These are phyloP conservation scores for Aspiorhynchus laticeps DNA, from an alignment of 2,113 vertebrate species.

Conservation along the genomic window DNA sequence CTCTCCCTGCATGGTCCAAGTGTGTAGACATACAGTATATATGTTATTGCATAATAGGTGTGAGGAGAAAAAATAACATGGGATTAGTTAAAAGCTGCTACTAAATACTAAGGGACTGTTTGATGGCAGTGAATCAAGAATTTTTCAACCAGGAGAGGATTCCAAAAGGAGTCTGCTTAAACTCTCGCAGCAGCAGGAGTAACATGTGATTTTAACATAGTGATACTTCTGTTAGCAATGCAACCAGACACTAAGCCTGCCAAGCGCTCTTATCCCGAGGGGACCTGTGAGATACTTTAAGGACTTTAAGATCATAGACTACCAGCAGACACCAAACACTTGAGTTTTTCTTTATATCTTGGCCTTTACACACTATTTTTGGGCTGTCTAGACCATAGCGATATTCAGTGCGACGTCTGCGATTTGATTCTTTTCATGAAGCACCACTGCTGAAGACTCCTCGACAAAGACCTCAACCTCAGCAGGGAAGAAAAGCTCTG, in stretches of 20 bases:
- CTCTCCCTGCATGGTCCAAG: neutral
- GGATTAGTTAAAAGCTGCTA: slow-evolving; percentile 12
- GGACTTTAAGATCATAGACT: neutral
- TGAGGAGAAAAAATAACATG: neutral
- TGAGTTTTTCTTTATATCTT: neutral
- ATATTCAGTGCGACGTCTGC: neutral
- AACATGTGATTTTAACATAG: slow-evolving; percentile 21
- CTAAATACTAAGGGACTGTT: neutral
- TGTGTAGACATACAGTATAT: slow-evolving; percentile 26
- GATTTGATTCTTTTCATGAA: slow-evolving; percentile 28
- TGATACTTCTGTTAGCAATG: slow-evolving; percentile 27
- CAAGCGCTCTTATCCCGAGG: neutral
- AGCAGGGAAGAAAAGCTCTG: slow-evolving; percentile 28
- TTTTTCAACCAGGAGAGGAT: neutral
- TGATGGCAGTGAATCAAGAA: slow-evolving; percentile 13
- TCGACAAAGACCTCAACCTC: slow-evolving; percentile 42
- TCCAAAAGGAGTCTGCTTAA: slow-evolving; percentile 24
- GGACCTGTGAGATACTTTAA: neutral
- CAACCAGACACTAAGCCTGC: slow-evolving; percentile 34
- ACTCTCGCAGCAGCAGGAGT: neutral
- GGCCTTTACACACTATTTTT: slow-evolving; percentile 21
- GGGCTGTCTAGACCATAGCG: slow-evolving; percentile 19
- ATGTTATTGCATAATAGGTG: slow-evolving; percentile 31
- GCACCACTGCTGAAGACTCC: slow-evolving; percentile 34
- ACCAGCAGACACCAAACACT: slow-evolving; percentile 11